Conservation (phyloP, 2,113 vertebrate species). For the Eclectus roratus region DNA sequence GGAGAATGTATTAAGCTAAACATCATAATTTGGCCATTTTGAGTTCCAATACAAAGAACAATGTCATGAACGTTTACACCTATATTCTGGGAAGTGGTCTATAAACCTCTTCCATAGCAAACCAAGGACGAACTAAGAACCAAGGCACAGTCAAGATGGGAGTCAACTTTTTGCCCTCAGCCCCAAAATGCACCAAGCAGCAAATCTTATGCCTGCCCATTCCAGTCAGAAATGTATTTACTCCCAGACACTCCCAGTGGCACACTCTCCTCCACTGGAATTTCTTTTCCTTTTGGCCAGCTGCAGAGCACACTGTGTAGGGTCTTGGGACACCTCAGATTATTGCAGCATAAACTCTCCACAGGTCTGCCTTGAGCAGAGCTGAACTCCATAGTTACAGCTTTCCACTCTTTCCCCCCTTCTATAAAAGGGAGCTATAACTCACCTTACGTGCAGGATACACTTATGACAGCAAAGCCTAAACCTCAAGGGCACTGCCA, state of each 20-base stretch:
- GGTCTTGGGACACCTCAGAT: background rate
- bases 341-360: background rate
- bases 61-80: background rate
- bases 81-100: background rate
- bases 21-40: background rate
- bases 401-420: background rate
- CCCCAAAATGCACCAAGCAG: background rate
- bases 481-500: background rate
- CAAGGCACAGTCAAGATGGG: background rate
- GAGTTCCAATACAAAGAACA: background rate
- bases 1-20: background rate
- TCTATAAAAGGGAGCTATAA: background rate
- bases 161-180: background rate
- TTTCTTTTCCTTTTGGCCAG: background rate
- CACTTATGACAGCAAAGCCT: background rate
- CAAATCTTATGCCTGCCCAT: background rate
- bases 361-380: background rate
- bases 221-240: background rate
- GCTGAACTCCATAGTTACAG: background rate
- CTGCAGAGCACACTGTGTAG: accelerated
- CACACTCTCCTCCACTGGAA: background rate
- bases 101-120: background rate
- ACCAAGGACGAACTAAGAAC: background rate
- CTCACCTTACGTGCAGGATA: accelerated
- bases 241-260: background rate